Evolutionary conservation across 2,888 invertebrate genomes (phyloP).

Genomic region (Diaphora mendica): DNA sequence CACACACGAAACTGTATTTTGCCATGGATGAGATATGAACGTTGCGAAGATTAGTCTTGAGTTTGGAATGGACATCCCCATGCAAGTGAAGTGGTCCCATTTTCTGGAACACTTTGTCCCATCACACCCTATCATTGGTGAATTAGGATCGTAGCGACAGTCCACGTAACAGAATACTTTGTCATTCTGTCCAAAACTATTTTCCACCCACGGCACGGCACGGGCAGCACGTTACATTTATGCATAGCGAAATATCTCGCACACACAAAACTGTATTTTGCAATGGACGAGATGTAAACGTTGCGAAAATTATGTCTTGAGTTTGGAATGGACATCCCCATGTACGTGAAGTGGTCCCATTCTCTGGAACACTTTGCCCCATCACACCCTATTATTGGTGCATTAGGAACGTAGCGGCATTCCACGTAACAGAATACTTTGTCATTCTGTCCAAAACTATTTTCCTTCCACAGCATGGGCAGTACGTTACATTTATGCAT

Average conservation of each 20-base stretch:
- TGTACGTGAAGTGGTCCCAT: conserved; percentile 75
- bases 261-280: no score
- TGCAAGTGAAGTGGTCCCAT: conserved; percentile 75
- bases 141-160: not conserved
- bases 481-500: no score
- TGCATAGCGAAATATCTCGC: conserved; percentile 51
- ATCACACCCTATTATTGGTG: conserved; percentile 65
- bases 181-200: conserved; percentile 42
- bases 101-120: conserved; percentile 56
- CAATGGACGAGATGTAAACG: no score
- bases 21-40: no score
- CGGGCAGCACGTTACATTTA: no score
- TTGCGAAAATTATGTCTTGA: no score
- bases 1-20: no score
- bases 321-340: conserved; percentile 64
- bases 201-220: no score
- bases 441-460: no score
- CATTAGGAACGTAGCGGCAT: not conserved
- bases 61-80: conserved; percentile 60
- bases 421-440: conserved; percentile 56
- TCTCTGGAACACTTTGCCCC: conserved; percentile 56
- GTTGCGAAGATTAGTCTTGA: no score
- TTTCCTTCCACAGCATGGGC: no score
- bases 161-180: conserved; percentile 56
- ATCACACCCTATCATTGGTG: conserved; percentile 65